Conservation (phyloP, 2,888 invertebrate species). For the Brachyopa scutellaris region DNA sequence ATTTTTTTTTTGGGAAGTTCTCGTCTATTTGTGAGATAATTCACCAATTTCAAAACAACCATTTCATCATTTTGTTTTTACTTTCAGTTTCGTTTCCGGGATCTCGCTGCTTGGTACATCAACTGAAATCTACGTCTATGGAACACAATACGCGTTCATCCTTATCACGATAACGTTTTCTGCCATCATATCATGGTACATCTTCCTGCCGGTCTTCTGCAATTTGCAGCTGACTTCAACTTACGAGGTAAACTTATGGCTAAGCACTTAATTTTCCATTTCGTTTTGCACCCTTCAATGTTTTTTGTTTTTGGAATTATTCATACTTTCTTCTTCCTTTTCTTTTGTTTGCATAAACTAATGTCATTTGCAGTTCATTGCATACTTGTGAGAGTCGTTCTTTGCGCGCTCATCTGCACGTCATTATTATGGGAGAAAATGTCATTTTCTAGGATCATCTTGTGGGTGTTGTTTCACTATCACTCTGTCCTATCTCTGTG, state of each 20-base stretch:
- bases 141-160: constrained; percentile 88
- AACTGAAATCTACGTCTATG: constrained; percentile 90
- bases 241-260: constrained; percentile 85
- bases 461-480: background rate
- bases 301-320: constrained; percentile 4
- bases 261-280: constrained; percentile 20
- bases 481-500: background rate
- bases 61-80: constrained; percentile 15
- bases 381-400: constrained; percentile 22
- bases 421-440: constrained; percentile 24
- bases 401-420: background rate
- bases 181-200: constrained; percentile 84
- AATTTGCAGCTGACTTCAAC: constrained; percentile 88
- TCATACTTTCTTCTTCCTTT: background rate
- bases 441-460: constrained; percentile 24
- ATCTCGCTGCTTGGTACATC: constrained; percentile 90
- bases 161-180: constrained; percentile 79
- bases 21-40: constrained; percentile 6
- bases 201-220: constrained; percentile 88
- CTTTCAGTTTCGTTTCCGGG: constrained; percentile 87
- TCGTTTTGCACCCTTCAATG: background rate
- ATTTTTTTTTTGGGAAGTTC: no score
- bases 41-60: constrained; percentile 9
- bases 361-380: constrained; percentile 51
- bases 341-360: constrained; percentile 18